Conservation (phyloP, 2,113 vertebrate species). For the Pelmatolapia mariae region DNA sequence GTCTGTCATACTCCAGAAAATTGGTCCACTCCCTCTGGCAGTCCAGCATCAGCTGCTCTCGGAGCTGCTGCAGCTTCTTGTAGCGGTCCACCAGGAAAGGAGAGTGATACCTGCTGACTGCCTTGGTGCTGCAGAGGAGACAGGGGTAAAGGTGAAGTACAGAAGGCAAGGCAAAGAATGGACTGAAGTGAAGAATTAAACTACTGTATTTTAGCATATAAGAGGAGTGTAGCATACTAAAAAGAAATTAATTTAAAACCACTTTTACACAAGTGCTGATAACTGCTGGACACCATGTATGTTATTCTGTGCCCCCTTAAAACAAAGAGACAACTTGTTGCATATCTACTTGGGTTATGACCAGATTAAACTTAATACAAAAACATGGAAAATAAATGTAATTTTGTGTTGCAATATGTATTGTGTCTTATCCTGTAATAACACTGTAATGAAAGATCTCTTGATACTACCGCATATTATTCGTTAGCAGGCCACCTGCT, state of each 20-base stretch:
- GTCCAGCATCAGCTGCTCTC: slow-evolving; percentile 89
- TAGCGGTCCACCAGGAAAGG: slow-evolving; percentile 84
- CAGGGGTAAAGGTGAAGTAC: neutral
- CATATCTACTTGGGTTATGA: neutral
- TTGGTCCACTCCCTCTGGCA: slow-evolving; percentile 82
- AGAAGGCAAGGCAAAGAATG: neutral
- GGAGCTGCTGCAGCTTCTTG: slow-evolving; percentile 82
- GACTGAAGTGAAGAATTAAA: neutral
- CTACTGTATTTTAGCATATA: neutral
- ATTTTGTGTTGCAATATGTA: neutral
- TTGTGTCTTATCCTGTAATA: neutral
- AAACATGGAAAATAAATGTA: neutral
- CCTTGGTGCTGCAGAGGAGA: slow-evolving; percentile 80
- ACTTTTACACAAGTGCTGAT: neutral
- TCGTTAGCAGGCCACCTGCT: neutral
- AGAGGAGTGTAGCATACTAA: neutral
- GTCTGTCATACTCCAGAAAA: slow-evolving; percentile 85
- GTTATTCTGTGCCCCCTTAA: neutral
- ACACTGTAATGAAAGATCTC: neutral
- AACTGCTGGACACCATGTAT: neutral
- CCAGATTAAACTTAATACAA: neutral
- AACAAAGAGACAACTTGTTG: neutral
- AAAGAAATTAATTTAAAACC: neutral
- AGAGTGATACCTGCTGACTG: slow-evolving; percentile 89
- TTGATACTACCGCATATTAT: neutral